Evolutionary conservation across 2,797 vertebrate genomes (phyloP).

Genomic region (Amniataba percoides): DNA sequence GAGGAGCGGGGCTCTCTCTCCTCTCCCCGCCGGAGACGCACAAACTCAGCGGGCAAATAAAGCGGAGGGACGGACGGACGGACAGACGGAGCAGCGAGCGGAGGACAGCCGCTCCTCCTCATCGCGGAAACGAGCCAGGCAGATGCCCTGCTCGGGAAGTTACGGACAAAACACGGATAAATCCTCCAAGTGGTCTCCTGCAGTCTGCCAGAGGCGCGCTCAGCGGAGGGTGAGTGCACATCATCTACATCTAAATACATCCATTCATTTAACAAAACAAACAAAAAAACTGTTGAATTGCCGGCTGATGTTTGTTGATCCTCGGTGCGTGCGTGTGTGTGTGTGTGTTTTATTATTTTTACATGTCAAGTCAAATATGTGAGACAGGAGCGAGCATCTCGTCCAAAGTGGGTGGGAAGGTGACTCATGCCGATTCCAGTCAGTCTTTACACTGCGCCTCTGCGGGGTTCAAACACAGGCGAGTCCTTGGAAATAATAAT

Average conservation of each 20-base stretch:
- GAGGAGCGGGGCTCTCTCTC: constrained; percentile 64
- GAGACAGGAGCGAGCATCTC: constrained; percentile 52
- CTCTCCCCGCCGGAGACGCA: constrained; percentile 57
- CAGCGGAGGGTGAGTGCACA: constrained; percentile 47
- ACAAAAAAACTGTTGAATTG: constrained; percentile 49
- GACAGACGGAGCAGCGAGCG: too few species aligned
- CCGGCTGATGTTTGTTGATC: constrained; percentile 23
- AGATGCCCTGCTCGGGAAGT: constrained; percentile 74
- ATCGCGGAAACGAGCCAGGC: too few species aligned
- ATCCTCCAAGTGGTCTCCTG: constrained; percentile 46
- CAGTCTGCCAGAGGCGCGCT: constrained; percentile 33
- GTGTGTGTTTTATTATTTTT: not conserved
- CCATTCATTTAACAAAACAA: constrained; percentile 29
- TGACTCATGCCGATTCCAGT: constrained; percentile 68
- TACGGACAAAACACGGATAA: constrained; percentile 71
- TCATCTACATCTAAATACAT: too few species aligned
- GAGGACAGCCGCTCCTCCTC: too few species aligned
- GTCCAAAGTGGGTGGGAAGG: constrained; percentile 68
- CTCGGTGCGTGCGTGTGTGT: too few species aligned
- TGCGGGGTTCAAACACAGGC: constrained; percentile 39
- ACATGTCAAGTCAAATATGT: constrained; percentile 43
- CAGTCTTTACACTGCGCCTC: constrained; percentile 54
- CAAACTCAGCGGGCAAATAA: constrained; percentile 69
- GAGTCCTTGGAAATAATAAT: constrained; percentile 7
- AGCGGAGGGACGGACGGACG: constrained; percentile 26